Evolutionary conservation across 2,797 vertebrate genomes (phyloP).

Genomic region (Glyptemys insculpta): DNA sequence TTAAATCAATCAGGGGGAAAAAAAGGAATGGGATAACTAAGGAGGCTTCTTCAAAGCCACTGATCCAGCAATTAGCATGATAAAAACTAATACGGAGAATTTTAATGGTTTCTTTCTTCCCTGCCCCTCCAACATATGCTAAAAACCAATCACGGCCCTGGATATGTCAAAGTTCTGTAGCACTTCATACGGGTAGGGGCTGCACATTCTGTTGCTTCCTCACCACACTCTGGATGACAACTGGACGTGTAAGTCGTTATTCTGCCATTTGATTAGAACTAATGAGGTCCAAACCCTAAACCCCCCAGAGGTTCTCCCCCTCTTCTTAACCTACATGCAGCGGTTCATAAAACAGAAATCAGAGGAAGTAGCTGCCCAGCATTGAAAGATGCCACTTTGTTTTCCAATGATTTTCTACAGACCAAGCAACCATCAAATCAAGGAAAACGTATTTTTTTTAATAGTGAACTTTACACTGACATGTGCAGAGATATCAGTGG

Average conservation of each 20-base stretch:
- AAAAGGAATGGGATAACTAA: neutral
- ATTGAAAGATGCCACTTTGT: rapidly evolving
- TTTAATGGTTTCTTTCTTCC: neutral
- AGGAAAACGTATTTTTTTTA: conserved; percentile 9
- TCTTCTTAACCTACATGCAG: rapidly evolving
- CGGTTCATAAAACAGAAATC: neutral
- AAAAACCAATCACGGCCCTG: neutral
- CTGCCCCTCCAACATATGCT: rapidly evolving
- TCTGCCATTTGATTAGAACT: rapidly evolving
- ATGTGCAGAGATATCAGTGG: rapidly evolving
- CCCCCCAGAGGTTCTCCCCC: neutral
- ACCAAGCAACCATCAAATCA: neutral
- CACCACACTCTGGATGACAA: neutral
- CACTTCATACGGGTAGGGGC: neutral
- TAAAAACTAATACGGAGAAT: neutral
- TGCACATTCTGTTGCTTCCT: neutral
- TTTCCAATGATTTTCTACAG: neutral
- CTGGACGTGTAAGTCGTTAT: rapidly evolving
- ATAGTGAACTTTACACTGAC: rapidly evolving
- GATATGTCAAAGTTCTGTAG: neutral
- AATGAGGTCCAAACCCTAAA: rapidly evolving
- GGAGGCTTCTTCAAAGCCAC: neutral
- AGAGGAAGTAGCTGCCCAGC: rapidly evolving
- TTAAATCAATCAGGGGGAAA: neutral
- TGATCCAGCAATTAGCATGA: neutral